Evolutionary conservation across 2,888 invertebrate species (phyloP).

Genomic region (Blastobasis adustella): DNA sequence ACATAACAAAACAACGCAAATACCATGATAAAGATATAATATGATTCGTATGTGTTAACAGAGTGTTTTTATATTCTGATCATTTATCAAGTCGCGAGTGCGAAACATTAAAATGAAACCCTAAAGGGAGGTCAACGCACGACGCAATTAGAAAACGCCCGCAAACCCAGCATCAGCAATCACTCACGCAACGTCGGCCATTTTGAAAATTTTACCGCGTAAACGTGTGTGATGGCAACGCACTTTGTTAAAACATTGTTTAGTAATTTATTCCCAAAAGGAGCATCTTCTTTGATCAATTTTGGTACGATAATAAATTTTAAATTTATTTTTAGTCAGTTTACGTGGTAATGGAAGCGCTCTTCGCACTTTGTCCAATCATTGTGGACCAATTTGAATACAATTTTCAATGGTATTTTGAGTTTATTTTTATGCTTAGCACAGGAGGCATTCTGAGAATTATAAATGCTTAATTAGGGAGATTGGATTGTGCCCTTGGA

Average conservation of each 20-base stretch:
- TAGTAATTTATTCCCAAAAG: not conserved
- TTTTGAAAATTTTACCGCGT: slow-evolving; percentile 32
- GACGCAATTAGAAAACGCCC: slow-evolving; percentile 40
- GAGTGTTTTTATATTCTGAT: slow-evolving; percentile 22
- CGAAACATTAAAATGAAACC: not conserved
- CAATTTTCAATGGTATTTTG: slow-evolving; percentile 26
- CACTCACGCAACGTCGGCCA: slow-evolving; percentile 38
- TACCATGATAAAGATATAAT: no score
- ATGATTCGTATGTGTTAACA: no score
- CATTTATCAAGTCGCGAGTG: slow-evolving; percentile 34
- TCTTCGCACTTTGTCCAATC: slow-evolving; percentile 45
- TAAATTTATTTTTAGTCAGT: slow-evolving; percentile 28
- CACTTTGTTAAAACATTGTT: slow-evolving; percentile 20
- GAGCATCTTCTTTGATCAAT: slow-evolving; percentile 25
- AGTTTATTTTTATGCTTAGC: slow-evolving; percentile 35
- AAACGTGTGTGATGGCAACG: slow-evolving; percentile 22
- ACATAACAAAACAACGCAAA: no score
- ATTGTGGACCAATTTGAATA: slow-evolving; percentile 46
- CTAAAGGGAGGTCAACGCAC: slow-evolving; percentile 36
- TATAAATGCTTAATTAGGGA: slow-evolving; percentile 9
- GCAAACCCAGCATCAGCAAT: slow-evolving; percentile 31
- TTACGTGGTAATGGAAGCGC: slow-evolving; percentile 49
- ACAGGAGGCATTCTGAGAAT: slow-evolving; percentile 34
- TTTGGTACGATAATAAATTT: slow-evolving; percentile 36
- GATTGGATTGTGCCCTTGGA: slow-evolving; percentile 9